phyloP scores from a whole-genome alignment of 2,113 vertebrate species.

The Ophthalmolycus amberensis region DNA sequence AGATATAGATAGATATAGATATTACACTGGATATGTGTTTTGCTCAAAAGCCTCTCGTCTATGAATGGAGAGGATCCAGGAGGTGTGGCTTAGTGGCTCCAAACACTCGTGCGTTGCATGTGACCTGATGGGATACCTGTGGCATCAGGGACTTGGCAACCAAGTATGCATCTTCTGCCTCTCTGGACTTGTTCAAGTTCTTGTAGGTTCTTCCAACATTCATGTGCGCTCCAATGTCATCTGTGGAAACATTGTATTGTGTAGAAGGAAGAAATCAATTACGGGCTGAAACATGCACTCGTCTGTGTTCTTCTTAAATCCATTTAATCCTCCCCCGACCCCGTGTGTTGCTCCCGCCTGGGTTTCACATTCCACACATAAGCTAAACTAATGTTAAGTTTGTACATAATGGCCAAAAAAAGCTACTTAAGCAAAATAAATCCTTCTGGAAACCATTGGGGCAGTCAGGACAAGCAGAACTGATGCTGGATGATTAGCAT shows the following conservation, averaged over 20 bases:
- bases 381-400: background rate
- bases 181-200: constrained; percentile 95
- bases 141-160: constrained; percentile 98
- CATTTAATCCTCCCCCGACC: background rate
- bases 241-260: constrained; percentile 65
- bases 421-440: background rate
- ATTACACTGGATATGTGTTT: background rate
- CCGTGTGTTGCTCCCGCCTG: background rate
- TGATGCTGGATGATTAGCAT: constrained; percentile 26
- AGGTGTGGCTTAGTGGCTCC: background rate
- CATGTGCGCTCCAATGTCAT: constrained; percentile 99
- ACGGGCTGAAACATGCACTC: background rate
- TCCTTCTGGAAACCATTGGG: background rate
- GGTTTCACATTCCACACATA: background rate
- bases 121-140: constrained; percentile 84
- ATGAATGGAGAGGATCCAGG: background rate
- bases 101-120: background rate
- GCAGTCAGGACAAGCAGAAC: constrained; percentile 23
- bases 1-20: too few species aligned
- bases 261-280: background rate
- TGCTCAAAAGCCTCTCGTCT: background rate
- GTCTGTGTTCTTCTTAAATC: background rate
- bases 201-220: constrained; percentile 99
- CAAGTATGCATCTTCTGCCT: constrained; percentile 96
- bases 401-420: background rate